These are phyloP conservation scores for Drosophila mayri DNA, from an alignment of 1,140 invertebrate genomes.

Conservation along the genomic window DNA sequence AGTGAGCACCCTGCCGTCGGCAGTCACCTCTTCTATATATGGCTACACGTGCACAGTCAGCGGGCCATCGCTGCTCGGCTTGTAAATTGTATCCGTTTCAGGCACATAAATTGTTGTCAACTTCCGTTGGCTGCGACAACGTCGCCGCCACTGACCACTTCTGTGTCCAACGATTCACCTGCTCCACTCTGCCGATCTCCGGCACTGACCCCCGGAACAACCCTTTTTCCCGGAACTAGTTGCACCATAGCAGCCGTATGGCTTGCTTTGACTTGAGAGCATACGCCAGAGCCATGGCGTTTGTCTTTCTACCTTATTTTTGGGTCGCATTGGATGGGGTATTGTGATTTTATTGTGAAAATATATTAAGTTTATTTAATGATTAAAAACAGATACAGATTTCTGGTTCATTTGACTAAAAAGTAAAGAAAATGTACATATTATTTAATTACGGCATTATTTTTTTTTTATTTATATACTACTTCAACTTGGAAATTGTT, in stretches of 20 bases:
- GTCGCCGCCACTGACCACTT: conserved; percentile 80
- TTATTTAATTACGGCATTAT: no score
- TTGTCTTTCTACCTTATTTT: conserved; percentile 44
- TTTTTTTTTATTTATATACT: not conserved
- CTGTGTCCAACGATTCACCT: conserved; percentile 49
- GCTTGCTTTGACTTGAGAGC: conserved; percentile 76
- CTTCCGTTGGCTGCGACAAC: conserved; percentile 81
- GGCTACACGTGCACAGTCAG: conserved; percentile 61
- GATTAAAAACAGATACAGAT: not conserved
- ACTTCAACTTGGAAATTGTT: not conserved
- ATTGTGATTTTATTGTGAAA: not conserved
- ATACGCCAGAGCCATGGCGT: conserved; percentile 48
- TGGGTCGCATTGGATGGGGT: not conserved
- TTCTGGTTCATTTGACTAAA: not conserved
- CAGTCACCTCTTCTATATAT: conserved; percentile 35
- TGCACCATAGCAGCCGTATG: conserved; percentile 51
- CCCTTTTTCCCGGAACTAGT: conserved; percentile 27
- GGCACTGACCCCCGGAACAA: not conserved
- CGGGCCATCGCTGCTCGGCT: conserved; percentile 60
- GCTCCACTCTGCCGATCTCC: conserved; percentile 4
- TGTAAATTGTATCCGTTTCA: conserved; percentile 84
- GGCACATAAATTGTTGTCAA: conserved; percentile 84
- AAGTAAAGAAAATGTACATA: no score
- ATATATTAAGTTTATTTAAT: not conserved
- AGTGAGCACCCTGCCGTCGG: conserved; percentile 28